These are phyloP conservation scores for Protomyctophum bolini DNA, from an alignment of 2,113 vertebrate genomes.

Conservation along the genomic window DNA sequence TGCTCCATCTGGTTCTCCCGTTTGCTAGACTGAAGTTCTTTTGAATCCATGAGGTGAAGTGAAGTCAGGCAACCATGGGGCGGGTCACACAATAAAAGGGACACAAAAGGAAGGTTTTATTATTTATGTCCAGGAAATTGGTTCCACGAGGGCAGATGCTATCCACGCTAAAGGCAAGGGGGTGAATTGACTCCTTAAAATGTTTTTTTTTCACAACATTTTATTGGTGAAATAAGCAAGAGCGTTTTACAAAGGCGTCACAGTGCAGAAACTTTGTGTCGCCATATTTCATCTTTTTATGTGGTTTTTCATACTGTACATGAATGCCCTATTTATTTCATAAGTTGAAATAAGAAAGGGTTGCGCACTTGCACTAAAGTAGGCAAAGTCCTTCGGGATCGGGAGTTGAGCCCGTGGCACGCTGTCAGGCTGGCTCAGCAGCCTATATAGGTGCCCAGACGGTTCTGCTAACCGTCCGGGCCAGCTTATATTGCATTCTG, in stretches of 20 bases:
- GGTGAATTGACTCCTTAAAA: conserved; percentile 23
- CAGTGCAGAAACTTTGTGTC: neutral
- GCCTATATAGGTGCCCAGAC: too few species aligned
- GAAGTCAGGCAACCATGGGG: conserved; percentile 55
- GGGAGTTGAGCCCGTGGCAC: too few species aligned
- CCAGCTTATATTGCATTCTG: too few species aligned
- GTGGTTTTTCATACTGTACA: too few species aligned
- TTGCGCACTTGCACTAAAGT: too few species aligned
- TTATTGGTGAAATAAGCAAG: conserved; percentile 46
- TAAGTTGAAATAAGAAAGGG: too few species aligned
- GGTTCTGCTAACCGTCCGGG: too few species aligned
- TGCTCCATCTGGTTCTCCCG: conserved; percentile 25
- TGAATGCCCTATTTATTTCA: too few species aligned
- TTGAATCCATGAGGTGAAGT: conserved; percentile 55
- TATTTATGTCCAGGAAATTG: conserved; percentile 81
- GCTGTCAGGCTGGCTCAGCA: too few species aligned
- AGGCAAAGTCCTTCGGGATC: too few species aligned
- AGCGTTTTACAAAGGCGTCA: conserved; percentile 29
- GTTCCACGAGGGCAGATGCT: conserved; percentile 69
- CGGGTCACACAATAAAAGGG: conserved; percentile 74
- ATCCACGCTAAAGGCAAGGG: conserved; percentile 55
- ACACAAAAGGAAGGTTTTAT: conserved; percentile 79
- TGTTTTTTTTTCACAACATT: conserved; percentile 22
- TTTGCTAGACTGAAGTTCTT: conserved; percentile 40
- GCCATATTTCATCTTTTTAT: too few species aligned